These are phyloP conservation scores for Andrena minutula DNA, from an alignment of 2,888 invertebrate species.

Conservation along the genomic window DNA sequence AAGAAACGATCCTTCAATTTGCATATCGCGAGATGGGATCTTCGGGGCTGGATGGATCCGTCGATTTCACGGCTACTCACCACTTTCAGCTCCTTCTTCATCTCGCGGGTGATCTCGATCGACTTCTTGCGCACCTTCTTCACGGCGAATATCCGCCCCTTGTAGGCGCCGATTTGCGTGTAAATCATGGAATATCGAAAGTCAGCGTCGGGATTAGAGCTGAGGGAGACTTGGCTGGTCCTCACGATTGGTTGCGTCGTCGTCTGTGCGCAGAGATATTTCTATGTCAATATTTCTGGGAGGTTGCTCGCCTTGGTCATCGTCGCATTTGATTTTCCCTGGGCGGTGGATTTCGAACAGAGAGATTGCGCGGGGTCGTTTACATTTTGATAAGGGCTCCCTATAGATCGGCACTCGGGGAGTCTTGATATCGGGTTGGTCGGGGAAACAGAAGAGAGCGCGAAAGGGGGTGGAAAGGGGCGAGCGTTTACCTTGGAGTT, in stretches of 20 bases:
- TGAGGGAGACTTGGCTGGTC: slow-evolving; percentile 95
- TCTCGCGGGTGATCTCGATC: slow-evolving; percentile 94
- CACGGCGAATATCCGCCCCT: slow-evolving; percentile 94
- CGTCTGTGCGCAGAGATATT: slow-evolving; percentile 45
- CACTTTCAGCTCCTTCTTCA: slow-evolving; percentile 97
- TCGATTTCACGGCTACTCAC: slow-evolving; percentile 83
- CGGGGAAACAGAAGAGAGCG: neutral
- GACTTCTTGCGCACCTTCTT: slow-evolving; percentile 94
- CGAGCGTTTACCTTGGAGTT: slow-evolving; percentile 74
- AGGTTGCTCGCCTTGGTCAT: neutral
- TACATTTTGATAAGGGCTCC: slow-evolving; percentile 4
- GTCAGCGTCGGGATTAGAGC: slow-evolving; percentile 96
- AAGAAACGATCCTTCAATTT: slow-evolving; percentile 66
- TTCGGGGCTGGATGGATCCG: neutral
- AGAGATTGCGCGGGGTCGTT: neutral
- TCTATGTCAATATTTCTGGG: neutral
- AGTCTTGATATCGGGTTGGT: neutral
- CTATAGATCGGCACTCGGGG: slow-evolving; percentile 11
- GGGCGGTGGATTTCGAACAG: neutral
- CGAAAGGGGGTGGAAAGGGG: neutral
- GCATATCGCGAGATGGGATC: neutral
- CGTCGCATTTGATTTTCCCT: neutral
- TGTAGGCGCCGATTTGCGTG: slow-evolving; percentile 95
- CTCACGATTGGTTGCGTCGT: slow-evolving; percentile 86
- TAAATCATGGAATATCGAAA: slow-evolving; percentile 96